These are phyloP conservation scores for Montipora capricornis DNA, from an alignment of 64 coral and sea anemone genomes.

Conservation along the genomic window DNA sequence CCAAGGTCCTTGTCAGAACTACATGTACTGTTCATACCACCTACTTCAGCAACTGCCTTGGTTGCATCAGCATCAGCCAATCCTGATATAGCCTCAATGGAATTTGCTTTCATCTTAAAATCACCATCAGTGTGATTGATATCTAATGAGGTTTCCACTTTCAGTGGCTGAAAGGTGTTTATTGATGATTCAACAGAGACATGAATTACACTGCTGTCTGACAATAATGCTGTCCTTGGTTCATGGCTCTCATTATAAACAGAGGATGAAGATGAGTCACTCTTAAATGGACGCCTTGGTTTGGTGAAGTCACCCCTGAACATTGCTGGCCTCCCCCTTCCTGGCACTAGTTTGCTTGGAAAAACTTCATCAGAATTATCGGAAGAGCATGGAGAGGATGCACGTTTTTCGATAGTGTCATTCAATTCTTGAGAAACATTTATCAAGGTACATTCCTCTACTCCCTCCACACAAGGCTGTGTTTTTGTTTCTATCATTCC, in stretches of 20 bases:
- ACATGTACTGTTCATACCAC: not conserved
- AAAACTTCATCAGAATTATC: constrained; percentile 30
- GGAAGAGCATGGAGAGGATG: not conserved
- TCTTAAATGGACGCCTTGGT: constrained; percentile 9
- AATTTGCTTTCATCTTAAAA: not conserved
- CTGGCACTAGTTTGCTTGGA: not conserved
- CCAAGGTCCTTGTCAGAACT: not conserved
- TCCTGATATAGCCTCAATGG: no score
- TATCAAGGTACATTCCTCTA: no score
- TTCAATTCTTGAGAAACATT: not conserved
- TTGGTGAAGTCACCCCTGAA: constrained; percentile 20
- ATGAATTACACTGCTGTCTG: not conserved
- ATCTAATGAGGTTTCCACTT: not conserved
- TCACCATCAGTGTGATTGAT: not conserved
- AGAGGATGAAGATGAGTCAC: not conserved
- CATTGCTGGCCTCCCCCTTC: not conserved
- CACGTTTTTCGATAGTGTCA: not conserved
- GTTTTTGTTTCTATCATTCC: not conserved
- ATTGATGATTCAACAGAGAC: not conserved
- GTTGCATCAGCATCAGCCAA: not conserved
- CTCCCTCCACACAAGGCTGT: not conserved
- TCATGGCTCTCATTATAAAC: not conserved
- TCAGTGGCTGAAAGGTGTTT: not conserved
- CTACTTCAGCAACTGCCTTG: not conserved
- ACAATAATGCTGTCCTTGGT: not conserved